Conservation (phyloP, 2,797 vertebrate genomes). For the Danio aesculapii region DNA sequence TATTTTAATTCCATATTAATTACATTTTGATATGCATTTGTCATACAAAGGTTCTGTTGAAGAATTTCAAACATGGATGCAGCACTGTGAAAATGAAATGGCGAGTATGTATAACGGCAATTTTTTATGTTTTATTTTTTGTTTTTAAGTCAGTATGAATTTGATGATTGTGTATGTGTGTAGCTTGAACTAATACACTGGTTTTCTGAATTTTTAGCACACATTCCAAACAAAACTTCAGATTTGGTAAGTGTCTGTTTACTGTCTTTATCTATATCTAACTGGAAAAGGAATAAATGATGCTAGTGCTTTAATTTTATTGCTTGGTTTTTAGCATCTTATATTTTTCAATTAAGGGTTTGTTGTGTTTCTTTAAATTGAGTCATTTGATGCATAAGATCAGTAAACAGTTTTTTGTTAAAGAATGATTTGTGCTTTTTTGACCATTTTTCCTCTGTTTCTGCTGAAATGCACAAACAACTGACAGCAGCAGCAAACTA, state of each 20-base stretch:
- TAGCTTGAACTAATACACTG: conserved; percentile 17
- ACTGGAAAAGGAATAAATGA: neutral
- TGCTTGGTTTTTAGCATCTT: neutral
- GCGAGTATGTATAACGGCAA: conserved; percentile 77
- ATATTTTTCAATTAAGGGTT: conserved; percentile 66
- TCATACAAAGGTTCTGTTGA: conserved; percentile 80
- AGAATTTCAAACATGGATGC: conserved; percentile 88
- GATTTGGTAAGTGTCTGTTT: conserved; percentile 47
- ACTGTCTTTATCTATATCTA: neutral
- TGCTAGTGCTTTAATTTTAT: neutral
- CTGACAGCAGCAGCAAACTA: conserved; percentile 31
- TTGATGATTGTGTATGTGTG: neutral
- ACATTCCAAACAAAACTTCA: conserved; percentile 48
- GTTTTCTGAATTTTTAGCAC: conserved; percentile 36
- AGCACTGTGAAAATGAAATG: conserved; percentile 87
- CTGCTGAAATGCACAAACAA: conserved; percentile 16
- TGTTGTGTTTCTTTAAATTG: conserved; percentile 51
- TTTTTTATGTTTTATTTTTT: too few species aligned
- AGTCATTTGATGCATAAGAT: neutral
- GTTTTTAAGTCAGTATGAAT: neutral
- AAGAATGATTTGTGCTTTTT: conserved; percentile 50
- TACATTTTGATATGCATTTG: neutral
- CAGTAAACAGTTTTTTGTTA: conserved; percentile 26
- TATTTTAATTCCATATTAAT: neutral
- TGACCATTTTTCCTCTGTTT: conserved; percentile 20